Evolutionary conservation across 37 sponge, comb jelly and placozoan genomes (phyloP).

Genomic region (Aplysina aerophoba): DNA sequence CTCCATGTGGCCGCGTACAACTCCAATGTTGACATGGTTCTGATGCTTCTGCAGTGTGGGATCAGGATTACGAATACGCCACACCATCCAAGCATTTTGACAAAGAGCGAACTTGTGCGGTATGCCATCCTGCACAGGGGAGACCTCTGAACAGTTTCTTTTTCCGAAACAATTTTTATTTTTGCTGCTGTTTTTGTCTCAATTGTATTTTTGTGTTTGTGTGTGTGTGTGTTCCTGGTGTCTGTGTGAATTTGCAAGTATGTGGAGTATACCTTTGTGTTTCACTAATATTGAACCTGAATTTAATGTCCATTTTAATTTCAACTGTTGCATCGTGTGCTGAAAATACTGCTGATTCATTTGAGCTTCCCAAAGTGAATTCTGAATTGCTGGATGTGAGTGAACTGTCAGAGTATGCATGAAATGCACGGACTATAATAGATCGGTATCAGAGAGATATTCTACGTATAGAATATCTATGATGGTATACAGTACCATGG

Average conservation of each 20-base stretch:
- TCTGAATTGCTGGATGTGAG: too few species aligned
- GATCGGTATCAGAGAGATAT: too few species aligned
- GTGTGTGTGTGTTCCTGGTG: too few species aligned
- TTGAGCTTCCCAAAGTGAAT: too few species aligned
- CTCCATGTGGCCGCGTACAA: constrained; percentile 68
- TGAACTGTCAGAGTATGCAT: too few species aligned
- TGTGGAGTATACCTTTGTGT: background rate
- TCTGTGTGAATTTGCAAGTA: constrained; percentile 6
- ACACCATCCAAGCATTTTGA: background rate
- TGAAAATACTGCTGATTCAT: too few species aligned
- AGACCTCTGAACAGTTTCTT: background rate
- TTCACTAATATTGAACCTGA: too few species aligned
- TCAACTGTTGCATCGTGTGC: too few species aligned
- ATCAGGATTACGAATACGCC: background rate
- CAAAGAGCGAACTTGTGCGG: background rate
- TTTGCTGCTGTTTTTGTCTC: background rate
- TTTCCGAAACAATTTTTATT: background rate
- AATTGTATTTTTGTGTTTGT: background rate
- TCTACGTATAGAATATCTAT: too few species aligned
- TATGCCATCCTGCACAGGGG: background rate
- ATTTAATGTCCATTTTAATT: too few species aligned
- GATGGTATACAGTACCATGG: too few species aligned
- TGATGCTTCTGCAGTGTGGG: constrained; percentile 57
- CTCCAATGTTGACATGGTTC: constrained; percentile 45
- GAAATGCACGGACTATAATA: too few species aligned